phyloP scores from a whole-genome alignment of 2,888 invertebrate species.

The Lacanobia oleracea region DNA sequence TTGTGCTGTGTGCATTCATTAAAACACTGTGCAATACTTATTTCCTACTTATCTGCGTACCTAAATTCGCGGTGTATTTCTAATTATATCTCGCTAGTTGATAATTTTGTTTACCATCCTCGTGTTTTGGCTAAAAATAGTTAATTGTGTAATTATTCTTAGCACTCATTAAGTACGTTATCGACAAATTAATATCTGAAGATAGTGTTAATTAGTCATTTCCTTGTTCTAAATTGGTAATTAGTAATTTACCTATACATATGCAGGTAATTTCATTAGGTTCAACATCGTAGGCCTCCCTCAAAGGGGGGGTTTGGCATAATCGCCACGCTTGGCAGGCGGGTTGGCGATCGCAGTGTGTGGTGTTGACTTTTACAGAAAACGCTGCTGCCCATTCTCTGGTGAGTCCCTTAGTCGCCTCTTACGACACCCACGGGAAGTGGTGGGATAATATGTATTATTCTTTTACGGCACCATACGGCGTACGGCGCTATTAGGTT shows the following conservation, averaged over 20 bases:
- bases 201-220: constrained; percentile 26
- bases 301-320: no score
- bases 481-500: no score
- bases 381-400: no score
- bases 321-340: no score
- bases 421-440: no score
- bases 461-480: no score
- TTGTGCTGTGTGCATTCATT: not conserved
- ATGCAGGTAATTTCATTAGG: not conserved
- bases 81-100: constrained; percentile 34
- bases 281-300: no score
- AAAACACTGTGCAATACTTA: constrained; percentile 6
- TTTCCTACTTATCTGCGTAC: constrained; percentile 15
- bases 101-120: constrained; percentile 26
- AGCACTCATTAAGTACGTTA: constrained; percentile 16
- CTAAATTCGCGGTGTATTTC: constrained; percentile 16
- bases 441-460: no score
- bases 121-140: constrained; percentile 26
- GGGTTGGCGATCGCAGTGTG: no score
- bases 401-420: no score
- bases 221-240: constrained; percentile 18
- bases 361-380: no score
- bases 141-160: constrained; percentile 12
- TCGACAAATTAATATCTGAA: constrained; percentile 2
- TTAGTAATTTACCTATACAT: not conserved